Base-by-base conservation (phyloP, 2,797 vertebrate genomes). In the Syngnathus acus region DNA sequence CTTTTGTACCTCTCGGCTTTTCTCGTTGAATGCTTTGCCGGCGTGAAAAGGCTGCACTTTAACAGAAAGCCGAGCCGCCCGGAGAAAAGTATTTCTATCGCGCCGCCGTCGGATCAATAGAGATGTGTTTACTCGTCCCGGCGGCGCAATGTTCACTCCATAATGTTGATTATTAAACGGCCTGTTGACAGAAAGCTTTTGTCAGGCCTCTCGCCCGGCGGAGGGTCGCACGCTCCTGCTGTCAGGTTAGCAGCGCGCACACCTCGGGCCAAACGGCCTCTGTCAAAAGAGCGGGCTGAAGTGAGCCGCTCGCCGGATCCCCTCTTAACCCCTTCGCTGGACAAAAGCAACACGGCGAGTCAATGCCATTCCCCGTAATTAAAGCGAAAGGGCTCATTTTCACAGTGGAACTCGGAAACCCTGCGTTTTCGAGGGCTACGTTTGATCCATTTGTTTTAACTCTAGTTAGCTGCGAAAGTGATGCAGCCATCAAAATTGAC, bases 91-190 rank as follows among this genome's bases (percentile, higher is more conserved):
- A 93, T 95, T 95, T 94, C 92, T 95, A 91, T 93, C 92, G 92
- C 83, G 90, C 91, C 90, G 84, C 87, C 86, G 83, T 67, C 74
- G 91, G 93, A 97, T 98, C 95, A 96, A 97, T 97, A 92, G 93
- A 95, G 94, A 93, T 92, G 93, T 95, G 93, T 95, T 95, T 95
- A 95, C 93, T 85, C 93, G 92, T 92, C 92, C 54, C 78, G 71
- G 81, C 65, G 80, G 88, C 90, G 90, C 90, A 90, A 89, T 92
- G 93, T 92, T 92, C 94, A 94, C 90, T 89, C 86, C 82, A 87
- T 93, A 93, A 93, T 95, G 94, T 95, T 97, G 92, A 94, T 94
- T 93, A 93, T 94, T 91, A 94, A 93, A 90, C 89, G 90, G 86
- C 88, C 89, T 95, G 93, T 95, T 97, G 94, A 94, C 93, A 90